Conservation (phyloP, 2,888 invertebrate species). For the Lordiphosa fenestrarum region DNA sequence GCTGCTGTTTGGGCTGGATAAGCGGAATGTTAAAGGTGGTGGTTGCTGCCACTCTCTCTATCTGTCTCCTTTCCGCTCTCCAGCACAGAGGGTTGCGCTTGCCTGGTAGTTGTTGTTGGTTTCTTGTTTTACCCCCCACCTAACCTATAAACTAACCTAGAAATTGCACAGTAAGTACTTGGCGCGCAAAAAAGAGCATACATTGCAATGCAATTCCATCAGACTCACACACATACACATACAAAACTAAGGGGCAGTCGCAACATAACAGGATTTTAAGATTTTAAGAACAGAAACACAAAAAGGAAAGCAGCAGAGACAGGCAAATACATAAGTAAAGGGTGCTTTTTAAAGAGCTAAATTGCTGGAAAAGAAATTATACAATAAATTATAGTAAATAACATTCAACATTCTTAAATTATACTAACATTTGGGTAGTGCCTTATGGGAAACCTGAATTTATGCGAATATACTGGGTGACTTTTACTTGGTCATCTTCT, state of each 20-base stretch:
- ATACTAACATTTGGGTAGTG: too few relatives aligned
- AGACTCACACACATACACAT: constrained; percentile 12
- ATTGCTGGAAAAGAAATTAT: too few relatives aligned
- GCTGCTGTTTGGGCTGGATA: constrained; percentile 17
- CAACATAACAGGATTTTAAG: constrained; percentile 11
- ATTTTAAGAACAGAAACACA: too few relatives aligned
- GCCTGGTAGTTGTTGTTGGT: constrained; percentile 6
- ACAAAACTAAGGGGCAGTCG: constrained; percentile 25
- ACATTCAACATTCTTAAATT: too few relatives aligned
- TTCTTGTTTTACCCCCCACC: constrained; percentile 15
- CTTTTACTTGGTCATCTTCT: too few relatives aligned
- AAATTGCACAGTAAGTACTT: constrained; percentile 13
- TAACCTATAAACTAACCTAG: constrained; percentile 33
- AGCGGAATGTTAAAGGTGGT: constrained; percentile 9
- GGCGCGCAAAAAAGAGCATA: constrained; percentile 40
- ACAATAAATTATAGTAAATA: too few relatives aligned
- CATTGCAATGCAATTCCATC: constrained; percentile 14
- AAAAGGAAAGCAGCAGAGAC: too few relatives aligned
- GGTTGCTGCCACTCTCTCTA: constrained; percentile 33
- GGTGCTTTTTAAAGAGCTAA: too few relatives aligned
- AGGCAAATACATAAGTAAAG: too few relatives aligned
- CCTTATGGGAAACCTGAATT: too few relatives aligned
- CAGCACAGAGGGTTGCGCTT: constrained; percentile 7
- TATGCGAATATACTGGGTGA: too few relatives aligned
- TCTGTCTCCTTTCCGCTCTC: neutral